These are phyloP conservation scores for Zaprionus ornatus DNA, from an alignment of 1,140 invertebrate species.

Conservation along the genomic window DNA sequence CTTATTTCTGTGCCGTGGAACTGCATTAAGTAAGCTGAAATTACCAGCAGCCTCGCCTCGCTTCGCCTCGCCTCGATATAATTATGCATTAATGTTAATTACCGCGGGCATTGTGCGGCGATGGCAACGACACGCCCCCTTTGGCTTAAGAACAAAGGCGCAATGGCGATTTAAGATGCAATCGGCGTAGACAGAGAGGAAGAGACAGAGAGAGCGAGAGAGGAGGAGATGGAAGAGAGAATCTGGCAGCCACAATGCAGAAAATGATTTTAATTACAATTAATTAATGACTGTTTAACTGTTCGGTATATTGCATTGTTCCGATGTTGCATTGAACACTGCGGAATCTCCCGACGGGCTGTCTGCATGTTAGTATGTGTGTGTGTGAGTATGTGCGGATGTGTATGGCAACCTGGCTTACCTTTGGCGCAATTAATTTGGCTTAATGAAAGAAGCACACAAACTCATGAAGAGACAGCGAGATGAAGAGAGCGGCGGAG, in stretches of 20 bases:
- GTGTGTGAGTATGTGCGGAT: constrained; percentile 19
- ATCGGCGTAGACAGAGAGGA: constrained; percentile 30
- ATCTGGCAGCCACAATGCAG: constrained; percentile 13
- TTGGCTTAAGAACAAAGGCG: constrained; percentile 56
- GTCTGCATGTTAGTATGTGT: constrained; percentile 1
- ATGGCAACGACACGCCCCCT: constrained; percentile 12
- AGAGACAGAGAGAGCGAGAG: not conserved
- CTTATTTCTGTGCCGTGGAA: not conserved
- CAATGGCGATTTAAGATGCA: constrained; percentile 58
- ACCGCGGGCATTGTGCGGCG: constrained; percentile 46
- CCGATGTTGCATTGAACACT: constrained; percentile 31
- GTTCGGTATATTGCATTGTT: constrained; percentile 41
- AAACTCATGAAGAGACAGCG: not conserved
- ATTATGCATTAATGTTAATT: constrained; percentile 76
- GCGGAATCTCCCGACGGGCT: constrained; percentile 3
- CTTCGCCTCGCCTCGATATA: constrained; percentile 34
- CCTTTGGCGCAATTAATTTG: constrained; percentile 51
- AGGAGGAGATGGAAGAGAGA: not conserved
- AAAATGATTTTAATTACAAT: constrained; percentile 80
- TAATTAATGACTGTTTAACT: constrained; percentile 77
- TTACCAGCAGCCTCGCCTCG: not conserved
- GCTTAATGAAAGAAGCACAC: constrained; percentile 30
- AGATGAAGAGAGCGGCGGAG: no score
- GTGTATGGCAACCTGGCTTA: constrained; percentile 27
- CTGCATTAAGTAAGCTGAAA: constrained; percentile 21